These are phyloP conservation scores for Adelphocoris suturalis DNA, from an alignment of 2,888 invertebrate genomes.

Conservation along the genomic window DNA sequence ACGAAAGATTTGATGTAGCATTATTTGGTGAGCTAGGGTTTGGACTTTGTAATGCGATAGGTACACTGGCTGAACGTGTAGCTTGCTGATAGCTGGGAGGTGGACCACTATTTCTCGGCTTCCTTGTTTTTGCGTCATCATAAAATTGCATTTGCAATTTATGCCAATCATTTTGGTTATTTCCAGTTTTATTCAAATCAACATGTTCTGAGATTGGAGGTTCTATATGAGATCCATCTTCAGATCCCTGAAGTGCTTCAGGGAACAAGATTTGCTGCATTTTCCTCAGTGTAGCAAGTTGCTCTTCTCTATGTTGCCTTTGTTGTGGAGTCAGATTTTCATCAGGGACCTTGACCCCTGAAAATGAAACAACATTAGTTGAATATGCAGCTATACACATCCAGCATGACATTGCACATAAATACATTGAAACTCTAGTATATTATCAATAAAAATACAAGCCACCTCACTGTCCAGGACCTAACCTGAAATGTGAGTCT, in stretches of 20 bases:
- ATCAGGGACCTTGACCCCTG: constrained; percentile 93
- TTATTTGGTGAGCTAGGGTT: constrained; percentile 86
- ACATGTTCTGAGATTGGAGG: constrained; percentile 77
- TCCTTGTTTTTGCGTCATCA: constrained; percentile 85
- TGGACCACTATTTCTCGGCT: constrained; percentile 83
- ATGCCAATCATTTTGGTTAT: constrained; percentile 85
- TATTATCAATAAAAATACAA: too few species aligned
- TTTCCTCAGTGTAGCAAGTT: constrained; percentile 92
- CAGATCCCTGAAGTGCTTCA: constrained; percentile 78
- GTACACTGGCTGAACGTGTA: constrained; percentile 86
- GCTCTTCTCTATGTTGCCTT: constrained; percentile 94
- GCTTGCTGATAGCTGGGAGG: constrained; percentile 89
- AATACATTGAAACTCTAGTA: too few species aligned
- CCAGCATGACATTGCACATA: too few species aligned
- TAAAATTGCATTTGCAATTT: constrained; percentile 93
- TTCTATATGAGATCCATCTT: constrained; percentile 76
- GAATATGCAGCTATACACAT: too few species aligned
- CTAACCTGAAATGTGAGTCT: too few species aligned
- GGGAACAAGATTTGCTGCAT: constrained; percentile 96
- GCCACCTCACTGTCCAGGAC: too few species aligned
- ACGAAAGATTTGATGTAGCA: constrained; percentile 85
- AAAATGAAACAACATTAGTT: constrained; percentile 25
- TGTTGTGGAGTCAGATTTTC: constrained; percentile 98
- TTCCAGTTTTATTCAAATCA: constrained; percentile 74
- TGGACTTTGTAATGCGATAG: constrained; percentile 87